Conservation (phyloP, 2,113 vertebrate genomes). For the Sinocyclocheilus anophthalmus region DNA sequence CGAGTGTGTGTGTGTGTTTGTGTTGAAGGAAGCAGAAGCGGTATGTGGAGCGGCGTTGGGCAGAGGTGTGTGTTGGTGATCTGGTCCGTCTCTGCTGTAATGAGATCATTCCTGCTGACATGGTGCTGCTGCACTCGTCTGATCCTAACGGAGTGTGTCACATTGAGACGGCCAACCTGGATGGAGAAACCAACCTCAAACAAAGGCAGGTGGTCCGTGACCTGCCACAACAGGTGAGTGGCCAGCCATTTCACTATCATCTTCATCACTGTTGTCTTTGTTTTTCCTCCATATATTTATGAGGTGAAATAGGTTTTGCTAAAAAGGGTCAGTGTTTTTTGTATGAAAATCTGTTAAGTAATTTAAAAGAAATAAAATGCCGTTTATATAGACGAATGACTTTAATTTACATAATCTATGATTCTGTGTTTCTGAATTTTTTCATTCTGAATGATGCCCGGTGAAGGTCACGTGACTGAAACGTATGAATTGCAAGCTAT, state of each 20-base stretch:
- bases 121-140: conserved; percentile 89
- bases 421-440: neutral
- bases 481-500: too few species aligned
- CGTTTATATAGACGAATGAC: neutral
- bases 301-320: neutral
- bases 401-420: neutral
- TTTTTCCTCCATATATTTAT: neutral
- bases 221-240: conserved; percentile 77
- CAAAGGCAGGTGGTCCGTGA: conserved; percentile 89
- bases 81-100: conserved; percentile 88
- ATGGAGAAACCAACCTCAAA: conserved; percentile 95
- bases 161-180: conserved; percentile 90
- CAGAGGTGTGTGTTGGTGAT: conserved; percentile 88
- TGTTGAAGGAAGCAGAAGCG: conserved; percentile 77
- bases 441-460: too few species aligned
- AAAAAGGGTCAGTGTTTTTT: neutral
- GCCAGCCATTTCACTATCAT: neutral
- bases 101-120: conserved; percentile 90
- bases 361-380: neutral
- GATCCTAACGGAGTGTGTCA: conserved; percentile 90
- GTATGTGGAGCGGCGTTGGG: conserved; percentile 84
- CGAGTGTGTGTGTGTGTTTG: neutral
- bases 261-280: neutral
- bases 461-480: too few species aligned
- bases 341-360: neutral